Evolutionary conservation across 2,113 vertebrate genomes (phyloP), one percentile per base, ranked within the genome.

Genomic region (Pogona vitticeps): DNA sequence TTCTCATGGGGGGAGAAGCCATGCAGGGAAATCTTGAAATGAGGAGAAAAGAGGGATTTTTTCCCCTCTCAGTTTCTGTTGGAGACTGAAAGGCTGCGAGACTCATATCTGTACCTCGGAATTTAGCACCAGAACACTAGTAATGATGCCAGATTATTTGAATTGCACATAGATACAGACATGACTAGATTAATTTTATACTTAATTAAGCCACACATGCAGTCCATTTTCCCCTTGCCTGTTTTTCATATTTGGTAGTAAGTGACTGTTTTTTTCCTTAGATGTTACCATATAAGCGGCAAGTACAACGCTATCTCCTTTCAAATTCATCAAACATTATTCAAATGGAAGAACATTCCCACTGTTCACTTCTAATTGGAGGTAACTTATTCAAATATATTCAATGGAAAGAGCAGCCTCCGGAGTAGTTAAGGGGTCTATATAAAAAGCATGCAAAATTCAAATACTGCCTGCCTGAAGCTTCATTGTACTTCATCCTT

Each of bases 321-420:
- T 21, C 31, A 52, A 4, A 68, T 68, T 28, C 17, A 21, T 70
- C 67, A 82, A 52, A 14, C 36, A 58, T 71, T 58, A 82, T 82
- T 82, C 67, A 71, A 33, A 56, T 40, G 46, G 59, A 82, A 82
- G 36, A 33, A 70, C 20, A 26, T 82, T 33, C 65, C 31, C 52
- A 71, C 46, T 58, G 7, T 58, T 71, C 33, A 28, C 68, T 83
- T 72, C 68, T 83, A 71, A 72, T 59, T 72, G 71, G 70, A 83
- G 52, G 36, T 83, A 75, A 83, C 38, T 7, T 83, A 73, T 75
- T 83, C 82, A 83, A 71, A 83, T 75, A 40, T 83, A 83, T 75
- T 75, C 70, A 72, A 71, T 21, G 23, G 33, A 73, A 72, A 73
- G 56, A 59, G 33, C 70, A 61, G 15, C 82, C 56, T 42, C 33